Percentiles rank a stretch among this genome's conserved stretches.
phyloP scores from a whole-genome alignment of 1,140 invertebrate species.

The Tetraneura akinire region DNA sequence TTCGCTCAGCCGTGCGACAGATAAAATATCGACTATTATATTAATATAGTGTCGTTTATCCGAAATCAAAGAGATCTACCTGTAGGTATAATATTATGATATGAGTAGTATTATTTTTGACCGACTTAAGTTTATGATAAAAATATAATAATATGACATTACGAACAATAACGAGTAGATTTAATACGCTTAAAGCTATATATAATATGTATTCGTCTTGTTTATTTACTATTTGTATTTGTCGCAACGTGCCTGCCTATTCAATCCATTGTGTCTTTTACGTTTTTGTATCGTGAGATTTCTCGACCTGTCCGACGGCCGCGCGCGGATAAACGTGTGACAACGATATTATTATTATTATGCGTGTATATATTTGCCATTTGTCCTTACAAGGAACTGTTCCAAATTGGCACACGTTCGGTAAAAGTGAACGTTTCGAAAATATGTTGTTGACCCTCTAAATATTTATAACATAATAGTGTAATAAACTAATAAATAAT shows the following conservation, averaged over 20 bases:
- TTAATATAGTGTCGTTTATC: no score
- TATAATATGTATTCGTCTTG: not conserved
- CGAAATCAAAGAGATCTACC: no score
- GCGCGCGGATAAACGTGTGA: not conserved
- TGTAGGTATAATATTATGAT: not conserved
- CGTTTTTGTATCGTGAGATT: not conserved
- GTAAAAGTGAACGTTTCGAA: conserved; percentile 47
- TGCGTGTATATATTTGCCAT: not conserved
- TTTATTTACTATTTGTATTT: not conserved
- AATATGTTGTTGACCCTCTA: conserved; percentile 31
- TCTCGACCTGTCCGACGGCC: not conserved
- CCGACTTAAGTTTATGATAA: not conserved
- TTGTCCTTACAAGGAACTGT: conserved; percentile 40
- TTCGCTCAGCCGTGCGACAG: no score
- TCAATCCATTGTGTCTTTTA: not conserved
- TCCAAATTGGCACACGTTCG: conserved; percentile 1
- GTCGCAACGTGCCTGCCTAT: not conserved
- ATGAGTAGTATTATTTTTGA: not conserved
- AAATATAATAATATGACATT: no score
- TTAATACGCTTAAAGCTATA: not conserved
- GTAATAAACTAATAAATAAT: no score
- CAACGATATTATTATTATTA: not conserved
- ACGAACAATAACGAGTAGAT: not conserved
- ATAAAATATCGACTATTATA: no score
- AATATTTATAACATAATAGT: no score